Percentiles rank a stretch among this genome's conserved stretches.
These are phyloP conservation scores for Lycocerus yunnanus DNA, from an alignment of 2,888 invertebrate genomes.

Conservation along the genomic window DNA sequence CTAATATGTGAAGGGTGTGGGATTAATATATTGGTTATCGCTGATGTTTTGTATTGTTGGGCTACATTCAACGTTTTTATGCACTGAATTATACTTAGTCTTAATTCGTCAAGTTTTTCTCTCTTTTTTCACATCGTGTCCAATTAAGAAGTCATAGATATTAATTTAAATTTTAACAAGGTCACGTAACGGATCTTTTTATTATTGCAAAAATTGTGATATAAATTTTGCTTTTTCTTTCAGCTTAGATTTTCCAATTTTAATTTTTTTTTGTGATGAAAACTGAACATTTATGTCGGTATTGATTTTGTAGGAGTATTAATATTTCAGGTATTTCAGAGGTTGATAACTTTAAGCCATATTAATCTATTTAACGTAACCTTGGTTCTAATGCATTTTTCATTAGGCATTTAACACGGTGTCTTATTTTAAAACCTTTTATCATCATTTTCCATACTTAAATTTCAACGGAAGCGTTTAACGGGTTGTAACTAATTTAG, in stretches of 20 bases:
- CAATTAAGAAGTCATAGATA: neutral
- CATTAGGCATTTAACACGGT: neutral
- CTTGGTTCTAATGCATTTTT: neutral
- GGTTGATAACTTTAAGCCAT: neutral
- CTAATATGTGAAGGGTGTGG: neutral
- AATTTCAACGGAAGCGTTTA: slow-evolving; percentile 2
- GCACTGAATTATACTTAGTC: neutral
- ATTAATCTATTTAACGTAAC: neutral
- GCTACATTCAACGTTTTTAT: neutral
- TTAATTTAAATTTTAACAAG: neutral
- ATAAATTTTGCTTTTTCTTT: neutral
- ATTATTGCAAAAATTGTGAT: neutral
- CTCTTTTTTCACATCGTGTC: neutral
- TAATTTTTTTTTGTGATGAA: neutral
- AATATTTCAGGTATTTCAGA: neutral
- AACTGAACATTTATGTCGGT: neutral
- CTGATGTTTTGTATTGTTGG: neutral
- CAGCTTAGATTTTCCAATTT: neutral
- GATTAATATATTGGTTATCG: neutral
- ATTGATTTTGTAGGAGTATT: neutral
- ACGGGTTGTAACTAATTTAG: slow-evolving; percentile 1
- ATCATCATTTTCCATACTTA: neutral
- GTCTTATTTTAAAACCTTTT: neutral
- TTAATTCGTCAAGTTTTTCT: neutral
- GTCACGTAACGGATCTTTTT: neutral